Evolutionary conservation across 2,888 invertebrate species (phyloP), one percentile per base, ranked within the genome.

Genomic region (Eristalinus aeneus): DNA sequence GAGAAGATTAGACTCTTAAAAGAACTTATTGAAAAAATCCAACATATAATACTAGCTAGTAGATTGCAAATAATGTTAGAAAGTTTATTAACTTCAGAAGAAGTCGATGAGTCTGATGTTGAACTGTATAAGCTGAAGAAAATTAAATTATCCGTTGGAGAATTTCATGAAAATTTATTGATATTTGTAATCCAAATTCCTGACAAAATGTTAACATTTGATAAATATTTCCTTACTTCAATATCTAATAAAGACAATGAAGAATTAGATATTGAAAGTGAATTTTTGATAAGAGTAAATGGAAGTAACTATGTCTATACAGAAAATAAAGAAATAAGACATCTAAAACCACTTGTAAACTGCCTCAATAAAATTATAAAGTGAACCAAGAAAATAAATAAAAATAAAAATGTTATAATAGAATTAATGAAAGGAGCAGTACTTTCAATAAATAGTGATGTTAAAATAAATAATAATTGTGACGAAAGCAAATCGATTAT

Each of bases 101-200:
- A 69, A 39, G 39, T 36, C 10, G 31, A 69, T 16, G 23, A 69
- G 22, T 69, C 36, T 69, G 16, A 69, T 39, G 27, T 69, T 60
- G 69, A 60, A 58, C 22, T 58, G 4, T 27, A 9, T 16, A 58
- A 69, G 27, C 27, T 69, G 6, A 58, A 58, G 22, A 34, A 68
- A 27, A 68, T 68, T 11, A 68, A 68, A 68, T 20, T 56, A 54
- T 34, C 68, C 2, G 12, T 56, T 32, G 54, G 54, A 8, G 9
- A 67, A 54, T 67, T 31, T 27, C 27, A 53, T 16, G 11, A 67
- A n/a, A 20, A 67, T 53, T 16, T 67, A 53, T 54, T 67, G 31
- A 67, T 67, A 31, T 67, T 54, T 67, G 6, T 53, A 67, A 67
- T 67, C 27, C 53, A 56, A 68, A n/a, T 65, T 16, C 36, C 39